Evolutionary conservation across 2,113 vertebrate species (phyloP).

Genomic region (Dunckerocampus dactyliophorus): DNA sequence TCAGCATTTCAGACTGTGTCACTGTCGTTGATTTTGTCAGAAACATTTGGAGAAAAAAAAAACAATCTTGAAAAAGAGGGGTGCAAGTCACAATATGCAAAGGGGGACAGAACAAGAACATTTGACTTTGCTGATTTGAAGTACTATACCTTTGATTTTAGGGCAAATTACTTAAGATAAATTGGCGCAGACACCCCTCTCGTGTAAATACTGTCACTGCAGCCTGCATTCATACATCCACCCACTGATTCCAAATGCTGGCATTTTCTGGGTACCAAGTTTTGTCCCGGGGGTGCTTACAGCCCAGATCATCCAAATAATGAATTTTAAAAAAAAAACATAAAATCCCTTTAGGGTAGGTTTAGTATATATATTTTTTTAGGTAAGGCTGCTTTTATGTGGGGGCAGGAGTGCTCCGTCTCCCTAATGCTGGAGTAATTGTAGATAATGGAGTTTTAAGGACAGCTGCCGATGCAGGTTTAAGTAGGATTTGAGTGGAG

Average conservation of each 20-base stretch:
- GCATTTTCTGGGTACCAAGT: constrained; percentile 43
- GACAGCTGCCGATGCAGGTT: constrained; percentile 70
- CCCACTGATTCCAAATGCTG: constrained; percentile 43
- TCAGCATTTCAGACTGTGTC: no score
- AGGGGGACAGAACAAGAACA: no score
- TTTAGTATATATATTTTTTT: constrained; percentile 56
- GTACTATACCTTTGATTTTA: no score
- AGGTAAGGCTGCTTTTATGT: constrained; percentile 53
- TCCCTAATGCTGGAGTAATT: constrained; percentile 73
- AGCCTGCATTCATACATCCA: constrained; percentile 14
- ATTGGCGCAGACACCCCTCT: background rate
- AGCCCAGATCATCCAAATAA: constrained; percentile 40
- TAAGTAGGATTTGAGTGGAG: constrained; percentile 71
- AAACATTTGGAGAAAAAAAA: no score
- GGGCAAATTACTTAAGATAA: no score
- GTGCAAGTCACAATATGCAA: no score
- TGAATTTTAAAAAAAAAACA: constrained; percentile 14
- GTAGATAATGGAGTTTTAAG: constrained; percentile 77
- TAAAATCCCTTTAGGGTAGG: constrained; percentile 59
- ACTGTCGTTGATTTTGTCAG: no score
- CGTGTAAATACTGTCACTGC: constrained; percentile 27
- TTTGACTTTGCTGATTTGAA: no score
- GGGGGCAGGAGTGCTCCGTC: constrained; percentile 63
- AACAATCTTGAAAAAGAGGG: no score
- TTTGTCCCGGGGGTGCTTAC: constrained; percentile 29